These are phyloP conservation scores for Heptranchias perlo DNA, from an alignment of 2,113 vertebrate species.

Conservation along the genomic window DNA sequence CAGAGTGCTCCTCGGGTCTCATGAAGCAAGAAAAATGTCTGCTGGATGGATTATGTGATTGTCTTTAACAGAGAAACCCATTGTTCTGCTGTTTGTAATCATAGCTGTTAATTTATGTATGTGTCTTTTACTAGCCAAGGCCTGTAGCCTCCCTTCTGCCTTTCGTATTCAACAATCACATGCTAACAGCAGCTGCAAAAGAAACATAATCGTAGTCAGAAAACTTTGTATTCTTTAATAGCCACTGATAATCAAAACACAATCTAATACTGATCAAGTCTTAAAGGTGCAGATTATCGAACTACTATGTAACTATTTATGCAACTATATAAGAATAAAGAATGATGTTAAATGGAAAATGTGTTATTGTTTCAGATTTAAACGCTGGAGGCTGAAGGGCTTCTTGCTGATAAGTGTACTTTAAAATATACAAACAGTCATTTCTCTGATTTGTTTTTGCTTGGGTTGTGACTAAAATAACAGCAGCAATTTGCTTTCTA, in stretches of 20 bases:
- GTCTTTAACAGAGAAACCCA: not conserved
- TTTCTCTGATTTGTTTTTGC: not conserved
- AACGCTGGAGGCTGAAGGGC: not conserved
- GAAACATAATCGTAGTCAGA: not conserved
- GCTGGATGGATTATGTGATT: not conserved
- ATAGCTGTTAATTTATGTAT: not conserved
- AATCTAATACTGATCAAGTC: not conserved
- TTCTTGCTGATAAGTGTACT: too few relatives aligned
- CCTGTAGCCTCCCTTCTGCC: not conserved
- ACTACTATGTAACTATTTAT: not conserved
- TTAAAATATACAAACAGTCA: not conserved
- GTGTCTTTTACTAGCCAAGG: not conserved
- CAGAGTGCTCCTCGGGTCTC: not conserved
- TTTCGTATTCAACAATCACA: not conserved
- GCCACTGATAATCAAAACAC: not conserved
- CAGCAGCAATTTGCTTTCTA: conserved; percentile 6
- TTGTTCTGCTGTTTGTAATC: not conserved
- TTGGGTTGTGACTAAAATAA: not conserved
- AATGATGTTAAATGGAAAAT: not conserved
- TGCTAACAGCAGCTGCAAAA: not conserved
- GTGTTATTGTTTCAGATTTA: not conserved
- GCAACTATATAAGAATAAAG: not conserved
- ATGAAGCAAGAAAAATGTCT: not conserved
- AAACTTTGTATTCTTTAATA: not conserved
- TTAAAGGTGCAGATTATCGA: not conserved